A percentile compares a stretch with the other conserved stretches of the same genome.
Conservation (phyloP, 2,888 invertebrate species). For the Ectemnius lituratus region DNA sequence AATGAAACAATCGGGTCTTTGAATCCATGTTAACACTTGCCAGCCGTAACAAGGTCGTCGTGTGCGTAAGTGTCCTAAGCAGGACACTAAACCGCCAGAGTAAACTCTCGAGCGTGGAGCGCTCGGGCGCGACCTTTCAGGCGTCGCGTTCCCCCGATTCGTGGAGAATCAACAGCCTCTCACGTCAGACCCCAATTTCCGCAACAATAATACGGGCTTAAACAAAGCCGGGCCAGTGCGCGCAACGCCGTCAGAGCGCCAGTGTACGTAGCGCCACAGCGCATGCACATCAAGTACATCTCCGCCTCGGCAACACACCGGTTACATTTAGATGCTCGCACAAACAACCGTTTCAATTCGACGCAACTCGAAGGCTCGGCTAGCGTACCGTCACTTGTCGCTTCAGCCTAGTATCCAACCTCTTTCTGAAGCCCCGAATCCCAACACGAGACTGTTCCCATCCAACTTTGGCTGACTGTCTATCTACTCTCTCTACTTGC, state of each 20-base stretch:
- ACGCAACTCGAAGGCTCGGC: conserved; percentile 22
- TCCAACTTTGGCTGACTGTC: conserved; percentile 37
- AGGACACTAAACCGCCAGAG: conserved; percentile 33
- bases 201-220: conserved; percentile 52
- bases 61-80: conserved; percentile 29
- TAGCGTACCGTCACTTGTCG: not conserved
- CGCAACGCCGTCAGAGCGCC: conserved; percentile 6
- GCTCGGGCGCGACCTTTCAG: conserved; percentile 21
- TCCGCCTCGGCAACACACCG: conserved; percentile 19
- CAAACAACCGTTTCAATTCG: conserved; percentile 37
- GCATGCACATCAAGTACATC: conserved; percentile 30
- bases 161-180: conserved; percentile 39
- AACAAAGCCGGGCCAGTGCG: conserved; percentile 44
- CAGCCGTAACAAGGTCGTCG: no score
- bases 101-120: conserved; percentile 29
- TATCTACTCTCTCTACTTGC: conserved; percentile 2
- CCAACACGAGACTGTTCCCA: conserved; percentile 16
- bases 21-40: no score
- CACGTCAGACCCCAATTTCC: conserved; percentile 50
- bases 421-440: conserved; percentile 15
- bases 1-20: no score
- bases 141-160: conserved; percentile 23
- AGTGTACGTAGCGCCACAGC: not conserved
- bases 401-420: conserved; percentile 8
- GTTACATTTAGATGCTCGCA: conserved; percentile 32